phyloP scores from a whole-genome alignment of 2,113 vertebrate species.

The Sinocyclocheilus rhinocerous region DNA sequence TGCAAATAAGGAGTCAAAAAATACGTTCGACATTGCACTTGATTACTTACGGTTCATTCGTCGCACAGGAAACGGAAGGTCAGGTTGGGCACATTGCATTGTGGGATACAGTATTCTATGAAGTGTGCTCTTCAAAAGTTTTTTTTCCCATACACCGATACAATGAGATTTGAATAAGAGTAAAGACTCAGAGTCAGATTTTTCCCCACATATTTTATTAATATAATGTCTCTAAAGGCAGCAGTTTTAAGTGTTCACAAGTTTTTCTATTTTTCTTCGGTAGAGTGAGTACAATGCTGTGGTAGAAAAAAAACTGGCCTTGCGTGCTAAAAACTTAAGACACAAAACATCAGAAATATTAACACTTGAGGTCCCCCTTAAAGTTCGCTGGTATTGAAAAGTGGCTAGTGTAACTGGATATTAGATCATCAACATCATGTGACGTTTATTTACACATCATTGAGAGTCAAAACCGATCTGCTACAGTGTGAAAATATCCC shows the following conservation, averaged over 20 bases:
- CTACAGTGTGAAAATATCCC: slow-evolving; percentile 8
- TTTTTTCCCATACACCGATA: neutral
- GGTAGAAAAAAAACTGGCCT: slow-evolving; percentile 54
- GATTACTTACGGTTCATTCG: neutral
- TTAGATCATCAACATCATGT: neutral
- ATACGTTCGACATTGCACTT: neutral
- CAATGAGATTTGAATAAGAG: neutral
- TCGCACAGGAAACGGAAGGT: neutral
- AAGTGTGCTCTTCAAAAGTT: neutral
- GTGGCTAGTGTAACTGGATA: slow-evolving; percentile 57
- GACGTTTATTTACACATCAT: neutral
- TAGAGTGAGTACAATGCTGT: slow-evolving; percentile 58
- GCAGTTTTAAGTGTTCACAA: slow-evolving; percentile 49
- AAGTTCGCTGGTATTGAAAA: slow-evolving; percentile 63
- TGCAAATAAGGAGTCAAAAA: neutral
- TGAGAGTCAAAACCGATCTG: neutral
- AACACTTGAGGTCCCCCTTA: slow-evolving; percentile 55
- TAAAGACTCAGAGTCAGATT: neutral
- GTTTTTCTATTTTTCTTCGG: slow-evolving; percentile 46
- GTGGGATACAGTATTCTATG: neutral
- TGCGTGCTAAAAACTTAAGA: slow-evolving; percentile 62
- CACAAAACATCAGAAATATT: slow-evolving; percentile 42
- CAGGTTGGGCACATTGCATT: neutral
- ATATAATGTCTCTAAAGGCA: slow-evolving; percentile 67
- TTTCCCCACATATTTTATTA: slow-evolving; percentile 73